These are phyloP conservation scores for Strigamia crassipes DNA, from an alignment of 2,888 invertebrate species.

Conservation along the genomic window DNA sequence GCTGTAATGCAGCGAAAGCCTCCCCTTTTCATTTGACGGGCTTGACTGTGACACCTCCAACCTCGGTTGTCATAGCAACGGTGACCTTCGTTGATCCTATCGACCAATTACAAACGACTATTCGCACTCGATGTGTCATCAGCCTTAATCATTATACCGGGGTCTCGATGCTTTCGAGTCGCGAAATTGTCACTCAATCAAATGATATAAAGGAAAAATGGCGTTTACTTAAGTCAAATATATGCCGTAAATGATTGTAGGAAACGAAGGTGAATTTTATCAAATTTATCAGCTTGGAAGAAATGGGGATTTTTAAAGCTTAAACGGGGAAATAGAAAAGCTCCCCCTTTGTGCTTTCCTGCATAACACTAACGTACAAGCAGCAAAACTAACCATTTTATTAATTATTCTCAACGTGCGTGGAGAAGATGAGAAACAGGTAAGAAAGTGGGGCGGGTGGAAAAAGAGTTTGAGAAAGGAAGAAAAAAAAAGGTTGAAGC, in stretches of 20 bases:
- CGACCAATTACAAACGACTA: conserved; percentile 34
- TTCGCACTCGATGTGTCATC: conserved; percentile 34
- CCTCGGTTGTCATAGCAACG: conserved; percentile 30
- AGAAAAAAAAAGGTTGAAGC: neutral
- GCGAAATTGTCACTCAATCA: conserved; percentile 21
- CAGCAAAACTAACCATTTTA: neutral
- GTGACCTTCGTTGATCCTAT: conserved; percentile 34
- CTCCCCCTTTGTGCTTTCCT: conserved; percentile 20
- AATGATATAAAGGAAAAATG: conserved; percentile 4
- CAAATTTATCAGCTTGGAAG: neutral
- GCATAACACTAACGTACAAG: conserved; percentile 8
- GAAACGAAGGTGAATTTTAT: neutral
- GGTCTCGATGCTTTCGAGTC: neutral
- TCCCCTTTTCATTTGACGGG: conserved; percentile 12
- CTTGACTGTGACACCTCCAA: conserved; percentile 13
- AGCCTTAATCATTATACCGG: conserved; percentile 29
- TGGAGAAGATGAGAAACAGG: neutral
- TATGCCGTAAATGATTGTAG: neutral
- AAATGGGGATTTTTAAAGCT: neutral
- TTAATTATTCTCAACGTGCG: neutral
- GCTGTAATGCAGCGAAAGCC: conserved; percentile 9
- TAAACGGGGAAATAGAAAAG: neutral
- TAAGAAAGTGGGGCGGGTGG: neutral
- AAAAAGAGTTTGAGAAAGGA: neutral
- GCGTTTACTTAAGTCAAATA: neutral